Conservation (phyloP, 2,113 vertebrate genomes). For the Varanus komodoensis region DNA sequence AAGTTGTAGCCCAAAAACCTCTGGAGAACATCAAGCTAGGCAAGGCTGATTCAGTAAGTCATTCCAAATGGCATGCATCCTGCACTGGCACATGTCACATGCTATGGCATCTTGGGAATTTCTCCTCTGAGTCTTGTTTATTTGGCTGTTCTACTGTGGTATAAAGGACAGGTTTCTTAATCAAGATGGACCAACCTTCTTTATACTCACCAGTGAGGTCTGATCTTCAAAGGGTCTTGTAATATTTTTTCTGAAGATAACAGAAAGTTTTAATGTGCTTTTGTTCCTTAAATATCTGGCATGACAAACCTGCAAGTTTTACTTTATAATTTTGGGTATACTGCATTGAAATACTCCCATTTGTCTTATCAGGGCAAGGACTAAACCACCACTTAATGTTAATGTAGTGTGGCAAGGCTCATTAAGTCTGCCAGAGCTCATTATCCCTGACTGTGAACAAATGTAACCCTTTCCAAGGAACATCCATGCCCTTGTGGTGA, state of each 20-base stretch:
- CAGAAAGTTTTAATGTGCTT: neutral
- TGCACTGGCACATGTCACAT: neutral
- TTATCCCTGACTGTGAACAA: neutral
- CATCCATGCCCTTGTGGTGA: neutral
- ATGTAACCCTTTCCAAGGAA: neutral
- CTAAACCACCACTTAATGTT: neutral
- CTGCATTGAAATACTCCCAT: neutral
- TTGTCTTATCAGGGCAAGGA: neutral
- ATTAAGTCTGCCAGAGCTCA: neutral
- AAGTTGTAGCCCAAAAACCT: neutral
- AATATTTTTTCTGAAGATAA: slow-evolving; percentile 90
- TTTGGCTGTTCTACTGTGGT: neutral
- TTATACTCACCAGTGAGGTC: slow-evolving; percentile 88
- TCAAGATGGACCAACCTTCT: neutral
- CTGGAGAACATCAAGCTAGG: neutral
- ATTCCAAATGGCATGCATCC: neutral
- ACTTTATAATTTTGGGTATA: neutral
- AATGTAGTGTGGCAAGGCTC: neutral
- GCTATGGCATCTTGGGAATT: neutral
- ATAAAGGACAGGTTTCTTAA: neutral
- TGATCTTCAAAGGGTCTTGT: slow-evolving; percentile 97
- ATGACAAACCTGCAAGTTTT: neutral
- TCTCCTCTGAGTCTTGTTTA: neutral
- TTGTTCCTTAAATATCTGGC: neutral
- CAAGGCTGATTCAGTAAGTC: too few relatives aligned